These are phyloP conservation scores for Ciona savignyi DNA, from an alignment of 23 tunicate genomes.

Conservation along the genomic window DNA sequence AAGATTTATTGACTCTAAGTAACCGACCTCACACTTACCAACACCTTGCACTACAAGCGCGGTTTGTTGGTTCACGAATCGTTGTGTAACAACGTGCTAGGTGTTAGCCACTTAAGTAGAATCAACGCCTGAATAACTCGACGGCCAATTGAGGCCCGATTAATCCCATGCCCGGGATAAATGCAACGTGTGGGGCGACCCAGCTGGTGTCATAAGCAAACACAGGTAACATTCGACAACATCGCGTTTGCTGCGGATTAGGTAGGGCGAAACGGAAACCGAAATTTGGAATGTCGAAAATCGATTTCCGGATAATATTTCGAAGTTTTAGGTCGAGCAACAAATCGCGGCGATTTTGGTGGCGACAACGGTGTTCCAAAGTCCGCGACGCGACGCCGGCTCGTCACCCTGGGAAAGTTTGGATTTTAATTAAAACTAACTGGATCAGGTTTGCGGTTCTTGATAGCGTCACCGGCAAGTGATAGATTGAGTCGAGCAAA, in stretches of 20 bases:
- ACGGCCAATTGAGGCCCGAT: background rate
- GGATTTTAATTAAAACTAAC: background rate
- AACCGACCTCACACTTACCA: no score
- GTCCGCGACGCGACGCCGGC: background rate
- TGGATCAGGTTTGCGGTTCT: background rate
- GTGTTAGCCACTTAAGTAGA: background rate
- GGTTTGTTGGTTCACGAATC: no score
- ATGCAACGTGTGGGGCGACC: background rate
- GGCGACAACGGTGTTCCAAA: background rate
- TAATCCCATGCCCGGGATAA: background rate
- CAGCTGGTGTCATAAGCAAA: background rate
- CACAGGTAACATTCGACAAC: background rate
- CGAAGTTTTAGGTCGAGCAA: no score
- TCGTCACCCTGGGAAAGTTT: background rate
- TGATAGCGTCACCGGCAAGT: background rate
- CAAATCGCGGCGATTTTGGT: no score
- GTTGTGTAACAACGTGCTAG: background rate
- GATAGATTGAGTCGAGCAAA: background rate
- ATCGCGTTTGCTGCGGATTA: background rate
- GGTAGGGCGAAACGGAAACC: background rate
- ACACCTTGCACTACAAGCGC: no score
- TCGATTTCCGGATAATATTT: background rate
- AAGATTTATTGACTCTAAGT: no score
- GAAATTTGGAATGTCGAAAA: background rate
- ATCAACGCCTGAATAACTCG: background rate